A percentile compares a stretch with the other conserved stretches of the same genome.
Conservation (phyloP, 2,113 vertebrate species). For the Castor canadensis region DNA sequence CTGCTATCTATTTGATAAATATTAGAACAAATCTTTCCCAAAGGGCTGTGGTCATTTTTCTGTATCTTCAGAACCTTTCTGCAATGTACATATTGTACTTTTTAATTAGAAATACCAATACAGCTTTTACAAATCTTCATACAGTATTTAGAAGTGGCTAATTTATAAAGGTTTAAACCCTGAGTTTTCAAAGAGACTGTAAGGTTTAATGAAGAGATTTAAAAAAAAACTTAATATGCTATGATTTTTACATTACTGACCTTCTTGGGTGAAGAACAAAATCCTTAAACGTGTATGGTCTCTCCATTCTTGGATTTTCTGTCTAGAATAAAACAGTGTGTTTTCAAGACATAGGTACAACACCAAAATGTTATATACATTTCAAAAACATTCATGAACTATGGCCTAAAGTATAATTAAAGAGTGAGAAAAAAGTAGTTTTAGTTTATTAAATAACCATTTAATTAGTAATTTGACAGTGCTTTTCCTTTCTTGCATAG, state of each 20-base stretch:
- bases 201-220: neutral
- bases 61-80: conserved; percentile 22
- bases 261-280: conserved; percentile 98
- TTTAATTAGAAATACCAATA: conserved; percentile 48
- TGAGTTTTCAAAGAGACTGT: neutral
- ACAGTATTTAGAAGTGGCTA: conserved; percentile 12
- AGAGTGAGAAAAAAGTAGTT: neutral
- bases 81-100: neutral
- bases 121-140: conserved; percentile 18
- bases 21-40: neutral
- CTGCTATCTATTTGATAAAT: neutral
- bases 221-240: neutral
- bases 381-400: conserved; percentile 51
- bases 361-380: conserved; percentile 39
- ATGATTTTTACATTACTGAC: conserved; percentile 83
- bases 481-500: neutral
- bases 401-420: neutral
- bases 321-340: conserved; percentile 89
- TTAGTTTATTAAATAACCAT: neutral
- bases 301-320: conserved; percentile 94
- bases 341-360: conserved; percentile 68
- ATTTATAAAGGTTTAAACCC: neutral
- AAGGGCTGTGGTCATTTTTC: neutral
- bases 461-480: neutral
- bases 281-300: conserved; percentile 98